Conservation (phyloP, 2,797 vertebrate species). For the Passerculus sandwichensis region DNA sequence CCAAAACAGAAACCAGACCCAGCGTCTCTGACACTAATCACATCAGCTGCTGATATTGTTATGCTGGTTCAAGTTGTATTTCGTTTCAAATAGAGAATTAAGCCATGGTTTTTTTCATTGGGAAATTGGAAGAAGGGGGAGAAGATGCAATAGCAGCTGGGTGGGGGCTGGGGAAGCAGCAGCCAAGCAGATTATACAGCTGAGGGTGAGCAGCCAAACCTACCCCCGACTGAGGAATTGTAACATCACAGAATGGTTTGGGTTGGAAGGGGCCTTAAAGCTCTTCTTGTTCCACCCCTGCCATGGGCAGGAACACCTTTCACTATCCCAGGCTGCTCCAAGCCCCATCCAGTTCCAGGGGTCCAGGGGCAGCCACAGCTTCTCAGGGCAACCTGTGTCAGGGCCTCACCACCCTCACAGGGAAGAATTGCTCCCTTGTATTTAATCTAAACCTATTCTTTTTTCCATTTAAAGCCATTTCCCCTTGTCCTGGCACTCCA, state of each 20-base stretch:
- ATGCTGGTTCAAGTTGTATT: neutral
- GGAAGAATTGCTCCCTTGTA: neutral
- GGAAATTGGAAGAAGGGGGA: neutral
- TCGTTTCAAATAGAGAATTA: neutral
- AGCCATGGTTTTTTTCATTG: neutral
- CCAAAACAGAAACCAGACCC: slow-evolving; percentile 56
- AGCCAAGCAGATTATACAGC: neutral
- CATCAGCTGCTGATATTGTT: slow-evolving; percentile 38
- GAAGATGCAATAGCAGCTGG: neutral
- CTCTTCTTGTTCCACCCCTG: neutral
- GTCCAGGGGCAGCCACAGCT: neutral
- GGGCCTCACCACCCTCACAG: neutral
- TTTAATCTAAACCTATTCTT: neutral
- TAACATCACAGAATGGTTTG: neutral
- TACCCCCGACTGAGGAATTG: neutral
- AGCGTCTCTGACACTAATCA: slow-evolving; percentile 30
- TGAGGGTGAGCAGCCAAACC: neutral
- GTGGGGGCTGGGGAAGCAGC: neutral
- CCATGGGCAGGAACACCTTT: neutral
- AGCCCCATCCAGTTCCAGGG: neutral
- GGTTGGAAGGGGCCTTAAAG: neutral
- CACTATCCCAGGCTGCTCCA: neutral
- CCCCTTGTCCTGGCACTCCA: neutral
- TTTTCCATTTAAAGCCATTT: neutral
- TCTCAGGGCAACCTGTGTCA: neutral